A percentile compares a stretch with the other conserved stretches of the same genome.
These are phyloP conservation scores for Dorcus hopei DNA, from an alignment of 2,888 invertebrate species.

Conservation along the genomic window DNA sequence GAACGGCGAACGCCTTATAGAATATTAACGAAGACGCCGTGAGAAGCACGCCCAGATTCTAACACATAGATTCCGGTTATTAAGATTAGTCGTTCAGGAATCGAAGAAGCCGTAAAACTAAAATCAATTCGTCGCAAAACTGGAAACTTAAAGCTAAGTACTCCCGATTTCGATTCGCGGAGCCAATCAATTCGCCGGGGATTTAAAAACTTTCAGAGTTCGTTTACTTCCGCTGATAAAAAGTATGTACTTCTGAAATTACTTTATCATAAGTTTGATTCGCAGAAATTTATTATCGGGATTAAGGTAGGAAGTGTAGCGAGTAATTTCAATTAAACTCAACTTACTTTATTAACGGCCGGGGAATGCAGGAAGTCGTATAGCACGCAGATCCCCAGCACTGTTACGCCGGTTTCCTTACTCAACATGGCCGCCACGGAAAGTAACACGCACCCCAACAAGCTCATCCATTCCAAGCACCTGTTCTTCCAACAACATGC, in stretches of 20 bases:
- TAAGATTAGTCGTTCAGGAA: conserved; percentile 3
- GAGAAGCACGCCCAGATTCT: neutral
- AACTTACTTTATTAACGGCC: conserved; percentile 9
- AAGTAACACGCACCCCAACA: conserved; percentile 58
- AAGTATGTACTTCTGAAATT: conserved; percentile 22
- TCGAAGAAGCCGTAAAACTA: neutral
- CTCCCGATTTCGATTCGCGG: conserved; percentile 34
- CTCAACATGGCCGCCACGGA: conserved; percentile 83
- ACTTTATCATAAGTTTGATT: conserved; percentile 27
- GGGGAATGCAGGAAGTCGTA: conserved; percentile 72
- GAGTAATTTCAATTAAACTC: conserved; percentile 13
- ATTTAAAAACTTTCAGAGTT: conserved; percentile 36
- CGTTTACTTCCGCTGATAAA: conserved; percentile 26
- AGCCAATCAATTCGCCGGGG: conserved; percentile 43
- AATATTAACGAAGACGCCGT: conserved; percentile 22
- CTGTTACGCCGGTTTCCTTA: conserved; percentile 94
- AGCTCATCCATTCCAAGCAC: conserved; percentile 56
- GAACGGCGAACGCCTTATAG: conserved; percentile 18
- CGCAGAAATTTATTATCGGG: conserved; percentile 24
- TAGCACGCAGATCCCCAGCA: conserved; percentile 82
- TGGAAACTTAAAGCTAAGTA: conserved; percentile 35
- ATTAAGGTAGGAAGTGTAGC: conserved; percentile 3
- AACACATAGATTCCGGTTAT: conserved; percentile 8
- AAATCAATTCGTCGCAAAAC: conserved; percentile 2
- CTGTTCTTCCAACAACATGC: conserved; percentile 39